phyloP scores from a whole-genome alignment of 2,888 invertebrate species.

The Megaustenia siamemsis region DNA sequence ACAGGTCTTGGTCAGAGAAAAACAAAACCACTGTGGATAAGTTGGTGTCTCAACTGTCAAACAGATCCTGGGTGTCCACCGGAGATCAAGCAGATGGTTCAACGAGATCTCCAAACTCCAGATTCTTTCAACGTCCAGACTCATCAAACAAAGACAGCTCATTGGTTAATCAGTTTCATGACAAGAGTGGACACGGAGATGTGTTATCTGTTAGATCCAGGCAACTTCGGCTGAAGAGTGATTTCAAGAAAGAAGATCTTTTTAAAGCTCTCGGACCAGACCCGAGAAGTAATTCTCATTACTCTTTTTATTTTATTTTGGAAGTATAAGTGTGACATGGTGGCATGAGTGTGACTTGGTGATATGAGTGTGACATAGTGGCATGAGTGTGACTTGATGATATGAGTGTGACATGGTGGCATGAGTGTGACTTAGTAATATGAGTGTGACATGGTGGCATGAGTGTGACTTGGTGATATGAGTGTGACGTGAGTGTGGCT shows the following conservation, averaged over 20 bases:
- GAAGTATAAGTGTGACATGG: too few relatives aligned
- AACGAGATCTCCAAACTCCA: constrained; percentile 85
- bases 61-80: neutral
- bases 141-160: neutral
- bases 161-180: too few relatives aligned
- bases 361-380: too few relatives aligned
- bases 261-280: constrained; percentile 38
- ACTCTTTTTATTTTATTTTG: too few relatives aligned
- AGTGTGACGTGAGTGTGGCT: too few relatives aligned
- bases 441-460: too few relatives aligned
- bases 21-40: constrained; percentile 58
- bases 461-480: too few relatives aligned
- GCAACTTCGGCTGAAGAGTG: constrained; percentile 16
- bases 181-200: too few relatives aligned
- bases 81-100: constrained; percentile 33
- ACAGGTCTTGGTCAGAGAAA: constrained; percentile 33
- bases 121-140: constrained; percentile 85
- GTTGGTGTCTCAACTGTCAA: constrained; percentile 9
- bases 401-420: too few relatives aligned
- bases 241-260: constrained; percentile 44
- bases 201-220: neutral
- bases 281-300: constrained; percentile 44
- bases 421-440: too few relatives aligned
- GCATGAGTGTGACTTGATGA: too few relatives aligned
- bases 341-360: too few relatives aligned